A percentile compares a stretch with the other conserved stretches of the same genome.
Conservation (phyloP, 2,888 invertebrate genomes). For the Desoria tigrina region DNA sequence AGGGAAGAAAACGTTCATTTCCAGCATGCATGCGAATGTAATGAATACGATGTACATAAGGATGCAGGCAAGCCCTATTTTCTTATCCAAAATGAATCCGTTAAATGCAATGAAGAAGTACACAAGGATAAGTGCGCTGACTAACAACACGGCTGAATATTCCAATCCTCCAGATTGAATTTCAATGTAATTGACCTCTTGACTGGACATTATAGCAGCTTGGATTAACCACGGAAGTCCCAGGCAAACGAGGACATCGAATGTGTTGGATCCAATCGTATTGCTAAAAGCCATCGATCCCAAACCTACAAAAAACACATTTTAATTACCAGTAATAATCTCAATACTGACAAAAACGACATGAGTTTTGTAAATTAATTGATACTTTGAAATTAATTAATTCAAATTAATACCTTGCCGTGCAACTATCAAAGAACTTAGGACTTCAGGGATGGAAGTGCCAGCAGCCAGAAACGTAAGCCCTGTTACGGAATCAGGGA, state of each 20-base stretch:
- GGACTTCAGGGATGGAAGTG: constrained; percentile 90
- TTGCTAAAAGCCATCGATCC: constrained; percentile 90
- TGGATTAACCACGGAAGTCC: constrained; percentile 88
- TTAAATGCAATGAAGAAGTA: constrained; percentile 80
- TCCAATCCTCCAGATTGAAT: constrained; percentile 88
- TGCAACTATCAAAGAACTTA: constrained; percentile 88
- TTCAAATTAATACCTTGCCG: constrained; percentile 88
- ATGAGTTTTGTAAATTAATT: too few species aligned
- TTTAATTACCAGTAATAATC: too few species aligned
- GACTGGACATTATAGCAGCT: constrained; percentile 77
- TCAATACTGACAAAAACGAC: too few species aligned
- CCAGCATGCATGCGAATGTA: constrained; percentile 82
- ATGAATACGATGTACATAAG: constrained; percentile 86
- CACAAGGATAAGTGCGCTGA: constrained; percentile 81
- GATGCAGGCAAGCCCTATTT: constrained; percentile 77
- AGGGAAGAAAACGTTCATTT: constrained; percentile 89
- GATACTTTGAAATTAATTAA: too few species aligned
- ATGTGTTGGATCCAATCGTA: constrained; percentile 86
- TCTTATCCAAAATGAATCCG: constrained; percentile 81
- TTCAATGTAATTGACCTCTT: constrained; percentile 73
- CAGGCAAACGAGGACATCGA: constrained; percentile 82
- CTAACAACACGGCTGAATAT: constrained; percentile 83
- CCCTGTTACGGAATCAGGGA: constrained; percentile 92
- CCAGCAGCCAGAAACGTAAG: constrained; percentile 91
- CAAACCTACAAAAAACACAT: constrained; percentile 64